phyloP scores from a whole-genome alignment of 2,113 vertebrate genomes.

The Semnornis frantzii region DNA sequence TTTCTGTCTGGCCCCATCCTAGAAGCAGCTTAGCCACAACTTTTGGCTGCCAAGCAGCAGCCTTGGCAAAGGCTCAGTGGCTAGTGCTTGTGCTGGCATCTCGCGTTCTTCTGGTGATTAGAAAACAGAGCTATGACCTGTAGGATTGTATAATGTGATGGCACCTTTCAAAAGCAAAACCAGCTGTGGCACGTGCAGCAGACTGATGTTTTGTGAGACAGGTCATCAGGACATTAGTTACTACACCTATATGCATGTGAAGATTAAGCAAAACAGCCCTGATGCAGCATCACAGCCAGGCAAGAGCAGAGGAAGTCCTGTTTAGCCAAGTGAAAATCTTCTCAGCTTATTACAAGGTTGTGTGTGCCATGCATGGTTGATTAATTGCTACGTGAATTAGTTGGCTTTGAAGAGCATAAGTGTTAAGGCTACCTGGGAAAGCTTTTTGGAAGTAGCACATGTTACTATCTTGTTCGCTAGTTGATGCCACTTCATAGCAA shows the following conservation, averaged over 20 bases:
- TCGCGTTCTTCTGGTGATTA: neutral
- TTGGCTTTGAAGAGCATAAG: slow-evolving; percentile 10
- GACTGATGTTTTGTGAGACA: rapidly evolving
- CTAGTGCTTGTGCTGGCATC: neutral
- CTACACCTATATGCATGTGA: neutral
- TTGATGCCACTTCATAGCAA: neutral
- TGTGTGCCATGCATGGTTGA: slow-evolving; percentile 15
- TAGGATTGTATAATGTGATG: neutral
- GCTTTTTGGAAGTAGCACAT: neutral
- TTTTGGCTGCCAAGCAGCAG: neutral
- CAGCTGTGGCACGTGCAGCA: neutral
- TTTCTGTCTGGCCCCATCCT: neutral
- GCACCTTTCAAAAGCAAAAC: neutral
- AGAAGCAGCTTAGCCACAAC: neutral
- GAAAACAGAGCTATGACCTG: neutral
- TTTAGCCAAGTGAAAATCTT: neutral
- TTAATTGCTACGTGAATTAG: neutral
- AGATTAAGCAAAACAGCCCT: slow-evolving; percentile 5
- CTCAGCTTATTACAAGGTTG: neutral
- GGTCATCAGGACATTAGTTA: neutral
- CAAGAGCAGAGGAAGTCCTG: slow-evolving; percentile 42
- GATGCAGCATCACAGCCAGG: neutral
- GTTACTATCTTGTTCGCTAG: neutral
- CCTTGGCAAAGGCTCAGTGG: rapidly evolving
- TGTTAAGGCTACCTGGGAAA: neutral